Evolutionary conservation across 2,113 vertebrate genomes (phyloP).

Genomic region (Sminthopsis crassicaudata): DNA sequence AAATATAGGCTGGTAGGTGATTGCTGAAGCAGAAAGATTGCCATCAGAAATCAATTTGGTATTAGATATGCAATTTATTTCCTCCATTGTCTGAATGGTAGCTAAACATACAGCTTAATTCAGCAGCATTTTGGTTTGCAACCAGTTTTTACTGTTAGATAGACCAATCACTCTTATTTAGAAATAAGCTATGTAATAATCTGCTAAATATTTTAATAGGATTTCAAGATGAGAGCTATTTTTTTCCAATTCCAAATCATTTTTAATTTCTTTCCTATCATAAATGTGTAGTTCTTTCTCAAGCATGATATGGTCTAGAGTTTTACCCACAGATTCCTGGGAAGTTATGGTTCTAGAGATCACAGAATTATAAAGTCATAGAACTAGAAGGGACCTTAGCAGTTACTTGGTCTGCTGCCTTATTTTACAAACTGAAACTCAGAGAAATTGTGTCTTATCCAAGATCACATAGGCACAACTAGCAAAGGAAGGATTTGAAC

Average conservation of each 20-base stretch:
- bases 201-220: conserved; percentile 72
- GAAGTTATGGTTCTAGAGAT: conserved; percentile 83
- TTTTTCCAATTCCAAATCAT: conserved; percentile 79
- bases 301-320: conserved; percentile 78
- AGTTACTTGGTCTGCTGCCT: neutral
- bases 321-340: conserved; percentile 73
- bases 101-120: conserved; percentile 55
- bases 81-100: conserved; percentile 58
- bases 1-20: conserved; percentile 27
- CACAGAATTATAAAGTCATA: conserved; percentile 1
- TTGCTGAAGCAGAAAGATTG: conserved; percentile 2
- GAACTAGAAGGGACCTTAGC: neutral
- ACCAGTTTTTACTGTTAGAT: conserved; percentile 63
- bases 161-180: conserved; percentile 71
- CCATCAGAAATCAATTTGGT: conserved; percentile 7
- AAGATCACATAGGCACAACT: neutral
- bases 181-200: conserved; percentile 70
- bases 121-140: conserved; percentile 29
- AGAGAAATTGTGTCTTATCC: neutral
- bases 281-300: conserved; percentile 79
- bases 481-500: neutral
- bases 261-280: conserved; percentile 80
- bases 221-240: conserved; percentile 61
- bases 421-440: neutral
- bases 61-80: conserved; percentile 48